These are phyloP conservation scores for Gryllus longicercus DNA, from an alignment of 2,888 invertebrate genomes.

Conservation along the genomic window DNA sequence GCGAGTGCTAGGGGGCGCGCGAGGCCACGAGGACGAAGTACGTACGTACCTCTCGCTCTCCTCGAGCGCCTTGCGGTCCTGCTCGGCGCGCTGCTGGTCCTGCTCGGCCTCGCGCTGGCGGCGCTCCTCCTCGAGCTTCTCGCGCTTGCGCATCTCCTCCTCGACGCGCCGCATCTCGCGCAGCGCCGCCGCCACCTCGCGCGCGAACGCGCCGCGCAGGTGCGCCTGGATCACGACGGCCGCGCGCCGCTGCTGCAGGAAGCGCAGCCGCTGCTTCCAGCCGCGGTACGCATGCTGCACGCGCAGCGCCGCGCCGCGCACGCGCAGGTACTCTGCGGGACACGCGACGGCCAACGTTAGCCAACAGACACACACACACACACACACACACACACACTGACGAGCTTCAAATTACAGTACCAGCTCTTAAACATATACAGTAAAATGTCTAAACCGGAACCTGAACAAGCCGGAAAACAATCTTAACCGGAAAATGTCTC, in stretches of 20 bases:
- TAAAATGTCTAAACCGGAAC: too few relatives aligned
- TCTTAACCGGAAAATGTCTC: too few relatives aligned
- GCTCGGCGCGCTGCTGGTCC: constrained; percentile 47
- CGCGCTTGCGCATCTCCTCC: constrained; percentile 78
- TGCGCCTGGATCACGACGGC: constrained; percentile 83
- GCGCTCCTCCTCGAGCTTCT: constrained; percentile 68
- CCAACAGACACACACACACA: too few relatives aligned
- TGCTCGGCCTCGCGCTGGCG: constrained; percentile 43
- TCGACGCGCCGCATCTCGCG: constrained; percentile 83
- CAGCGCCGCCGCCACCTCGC: constrained; percentile 81
- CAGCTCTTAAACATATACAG: too few relatives aligned
- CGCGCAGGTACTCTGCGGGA: constrained; percentile 59
- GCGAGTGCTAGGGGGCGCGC: too few relatives aligned
- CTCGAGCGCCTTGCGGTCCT: constrained; percentile 56
- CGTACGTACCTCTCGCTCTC: constrained; percentile 59
- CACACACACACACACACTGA: too few relatives aligned
- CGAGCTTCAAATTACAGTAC: too few relatives aligned
- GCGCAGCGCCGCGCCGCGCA: constrained; percentile 64
- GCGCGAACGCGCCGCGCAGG: constrained; percentile 82
- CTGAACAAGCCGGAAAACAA: too few relatives aligned
- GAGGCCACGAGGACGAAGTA: too few relatives aligned
- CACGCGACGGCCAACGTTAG: not conserved
- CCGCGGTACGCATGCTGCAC: constrained; percentile 83
- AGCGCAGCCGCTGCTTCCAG: constrained; percentile 78
- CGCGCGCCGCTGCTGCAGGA: constrained; percentile 75